Percentiles rank a stretch among this genome's conserved stretches.
phyloP scores from a whole-genome alignment of 2,888 invertebrate genomes.

The Drosophila anceps region DNA sequence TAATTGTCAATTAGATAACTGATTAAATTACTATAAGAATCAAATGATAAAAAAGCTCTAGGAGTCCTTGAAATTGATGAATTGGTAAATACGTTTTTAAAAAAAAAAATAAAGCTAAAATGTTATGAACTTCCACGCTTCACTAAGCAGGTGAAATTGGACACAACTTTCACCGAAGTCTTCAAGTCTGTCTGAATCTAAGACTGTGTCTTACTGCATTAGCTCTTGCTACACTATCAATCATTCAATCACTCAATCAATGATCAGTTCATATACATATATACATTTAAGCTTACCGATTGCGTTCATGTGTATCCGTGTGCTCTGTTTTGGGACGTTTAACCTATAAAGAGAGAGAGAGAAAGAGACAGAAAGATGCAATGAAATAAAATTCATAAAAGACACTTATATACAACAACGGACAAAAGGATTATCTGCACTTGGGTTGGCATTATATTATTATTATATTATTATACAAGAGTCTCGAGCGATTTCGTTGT shows the following conservation, averaged over 20 bases:
- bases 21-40: too few relatives aligned
- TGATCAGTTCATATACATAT: not conserved
- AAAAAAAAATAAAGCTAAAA: too few relatives aligned
- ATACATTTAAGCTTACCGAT: constrained; percentile 86
- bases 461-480: constrained; percentile 33
- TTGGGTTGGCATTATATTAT: not conserved
- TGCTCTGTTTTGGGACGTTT: constrained; percentile 90
- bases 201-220: too few relatives aligned
- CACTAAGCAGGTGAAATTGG: too few relatives aligned
- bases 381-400: constrained; percentile 6
- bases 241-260: not conserved
- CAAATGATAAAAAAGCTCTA: too few relatives aligned
- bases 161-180: too few relatives aligned
- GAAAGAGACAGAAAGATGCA: constrained; percentile 15
- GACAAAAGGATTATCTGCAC: not conserved
- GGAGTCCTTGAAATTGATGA: too few relatives aligned
- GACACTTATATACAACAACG: not conserved
- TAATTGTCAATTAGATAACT: too few relatives aligned
- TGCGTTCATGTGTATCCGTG: constrained; percentile 88
- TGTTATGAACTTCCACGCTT: too few relatives aligned
- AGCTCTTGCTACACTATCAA: not conserved
- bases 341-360: constrained; percentile 87
- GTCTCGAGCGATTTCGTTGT: constrained; percentile 16
- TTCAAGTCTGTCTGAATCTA: too few relatives aligned
- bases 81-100: too few relatives aligned